These are phyloP conservation scores for Mastigias papua DNA, from an alignment of 30 jellyfish, hydroid and myxozoan genomes.

Conservation along the genomic window DNA sequence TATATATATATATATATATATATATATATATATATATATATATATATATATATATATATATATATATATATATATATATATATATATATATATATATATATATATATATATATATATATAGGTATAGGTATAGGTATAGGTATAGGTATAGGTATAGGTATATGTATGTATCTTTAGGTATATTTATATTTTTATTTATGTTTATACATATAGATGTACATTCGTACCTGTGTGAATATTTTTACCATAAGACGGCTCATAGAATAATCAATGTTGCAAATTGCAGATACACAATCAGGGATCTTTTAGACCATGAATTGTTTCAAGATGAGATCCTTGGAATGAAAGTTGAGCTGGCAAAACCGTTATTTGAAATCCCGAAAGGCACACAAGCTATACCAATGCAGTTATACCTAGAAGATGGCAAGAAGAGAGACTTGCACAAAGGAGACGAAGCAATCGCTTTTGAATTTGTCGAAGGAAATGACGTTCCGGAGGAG, in stretches of 20 bases:
- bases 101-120: too few species aligned
- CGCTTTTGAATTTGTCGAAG: slow-evolving; percentile 88
- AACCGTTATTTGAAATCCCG: slow-evolving; percentile 83
- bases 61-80: too few species aligned
- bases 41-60: too few species aligned
- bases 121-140: too few species aligned
- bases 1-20: too few species aligned
- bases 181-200: too few species aligned
- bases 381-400: slow-evolving; percentile 89
- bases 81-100: too few species aligned
- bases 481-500: slow-evolving; percentile 95
- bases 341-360: slow-evolving; percentile 93
- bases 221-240: too few species aligned
- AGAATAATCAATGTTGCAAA: neutral
- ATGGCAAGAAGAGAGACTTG: slow-evolving; percentile 84
- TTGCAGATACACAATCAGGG: slow-evolving; percentile 88
- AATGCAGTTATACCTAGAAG: slow-evolving; percentile 85
- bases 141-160: too few species aligned
- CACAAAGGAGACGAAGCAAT: slow-evolving; percentile 99
- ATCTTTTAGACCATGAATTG: slow-evolving; percentile 85
- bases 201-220: too few species aligned
- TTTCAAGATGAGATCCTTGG: slow-evolving; percentile 85
- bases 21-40: too few species aligned
- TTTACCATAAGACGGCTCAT: neutral
- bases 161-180: too few species aligned